Base-by-base conservation (phyloP, 2,888 invertebrate genomes). In the Teleiodes luculella region DNA sequence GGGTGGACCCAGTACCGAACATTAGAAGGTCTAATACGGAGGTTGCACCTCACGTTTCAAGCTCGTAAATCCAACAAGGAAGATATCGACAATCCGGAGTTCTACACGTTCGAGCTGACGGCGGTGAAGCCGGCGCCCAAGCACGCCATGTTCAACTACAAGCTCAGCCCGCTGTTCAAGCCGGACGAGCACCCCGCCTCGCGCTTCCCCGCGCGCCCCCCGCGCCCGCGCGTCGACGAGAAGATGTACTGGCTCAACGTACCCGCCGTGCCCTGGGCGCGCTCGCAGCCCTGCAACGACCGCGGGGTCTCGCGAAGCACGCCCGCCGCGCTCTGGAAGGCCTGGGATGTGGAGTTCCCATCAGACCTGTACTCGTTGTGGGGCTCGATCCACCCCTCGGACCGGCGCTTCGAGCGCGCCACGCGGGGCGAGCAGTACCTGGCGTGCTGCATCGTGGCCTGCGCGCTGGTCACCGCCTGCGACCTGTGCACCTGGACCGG, bases 271-370 rank as follows among this genome's bases (percentile, higher is more conserved):
- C 88, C 88, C 7, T 89, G 89, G 89, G 83, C 87, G 1, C 72
- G 81, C 54, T 80, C 81, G 78, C 80, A 70, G 57, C 63, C 72
- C 0, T 62, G 66, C 0, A 89, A 88, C 57, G 86, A 86, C 59
- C 65, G 83, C 56, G 86, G 87, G 1, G 67, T 86, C 16, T 68
- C 73, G 31, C 71, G 88, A 33, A 76, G 72, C 45, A 80, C 76
- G 14, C 81, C 84, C 1, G 74, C 68, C 56, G 72, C 85, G 0
- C 56, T 86, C 72, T 93, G 93, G 93, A 92, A 92, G 65, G 86
- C 92, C 51, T 95, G 92, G 91, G 92, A 94, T 58, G 90, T 94
- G 1, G 94, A 95, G 69, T 93, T 93, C 61, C 90, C 91, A 2
- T 91, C 92, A 1, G 93, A 93, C 57, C 75, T 95, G 0, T 94